Base-by-base conservation (phyloP, 2,888 invertebrate genomes). In the Nemurella pictetii region DNA sequence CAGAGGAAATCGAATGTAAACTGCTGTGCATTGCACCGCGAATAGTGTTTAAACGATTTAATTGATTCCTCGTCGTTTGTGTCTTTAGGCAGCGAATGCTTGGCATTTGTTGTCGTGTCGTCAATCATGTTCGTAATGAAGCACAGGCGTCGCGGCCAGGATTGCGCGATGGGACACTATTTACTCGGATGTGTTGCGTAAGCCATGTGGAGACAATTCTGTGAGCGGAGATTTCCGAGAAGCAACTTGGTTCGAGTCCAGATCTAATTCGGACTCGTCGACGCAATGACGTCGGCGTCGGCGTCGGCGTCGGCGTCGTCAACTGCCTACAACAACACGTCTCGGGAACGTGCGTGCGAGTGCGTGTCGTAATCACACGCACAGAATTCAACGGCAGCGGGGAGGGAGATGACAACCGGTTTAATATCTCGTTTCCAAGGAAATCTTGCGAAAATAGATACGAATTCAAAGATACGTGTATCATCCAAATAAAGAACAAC, bases 221-320 rank as follows among this genome's bases (percentile, higher is more conserved):
- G 55, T 55, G 55, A 55, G 55, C 55, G 55, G 55, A 12, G 55
- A 55, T 55, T 55, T 55, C 55, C 55, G 9, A 55, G 55, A 55
- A 55, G 55, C 20, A 20, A 78, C n/a, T 78, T 78, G 78, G n/a
- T 15, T 2, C 30, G 30, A 78, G 28, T 78, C 78, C 78, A 78
- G 78, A n/a, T 78, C 78, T 78, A 78, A 78, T 78, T 78, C 29
- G 30, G 28, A 78, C 30, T 7, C 78, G 7, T 12, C 20, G 78
- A 78, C 29, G 29, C 78, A 5, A 30, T 78, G 78, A 78, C 78
- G 78, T 78, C 78, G 28, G 28, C 30, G 55, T 55, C 55, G 55
- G 9, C 55, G 12, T 35, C 35, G 35, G 35, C 35, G 35, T 35
- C 35, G 35, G 35, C 35, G 55, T 55, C 55, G 55, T 20, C 55